Evolutionary conservation across 2,888 invertebrate species (phyloP).

Genomic region (Drosophila gaucha): DNA sequence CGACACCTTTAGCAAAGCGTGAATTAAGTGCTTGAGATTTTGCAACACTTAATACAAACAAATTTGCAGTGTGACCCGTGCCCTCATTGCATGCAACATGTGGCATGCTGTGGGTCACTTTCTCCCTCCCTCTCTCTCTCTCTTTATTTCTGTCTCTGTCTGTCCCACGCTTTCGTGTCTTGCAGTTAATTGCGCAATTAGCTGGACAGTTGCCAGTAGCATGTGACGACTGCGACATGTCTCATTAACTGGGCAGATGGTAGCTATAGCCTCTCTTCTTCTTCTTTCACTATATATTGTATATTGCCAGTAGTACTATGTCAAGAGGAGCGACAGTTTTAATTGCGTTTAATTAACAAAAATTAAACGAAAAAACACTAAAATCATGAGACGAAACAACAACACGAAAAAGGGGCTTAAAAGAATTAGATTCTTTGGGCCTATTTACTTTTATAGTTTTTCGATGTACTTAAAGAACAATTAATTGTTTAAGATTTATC

Average conservation of each 20-base stretch:
- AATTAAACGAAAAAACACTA: constrained; percentile 63
- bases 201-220: constrained; percentile 66
- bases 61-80: constrained; percentile 50
- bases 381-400: constrained; percentile 24
- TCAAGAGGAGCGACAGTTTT: constrained; percentile 41
- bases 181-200: constrained; percentile 76
- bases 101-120: constrained; percentile 58
- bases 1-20: constrained; percentile 79
- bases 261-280: constrained; percentile 14
- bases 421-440: not conserved
- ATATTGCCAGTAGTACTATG: constrained; percentile 16
- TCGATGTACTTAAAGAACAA: no score
- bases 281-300: not conserved
- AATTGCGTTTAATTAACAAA: constrained; percentile 76
- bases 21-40: constrained; percentile 82
- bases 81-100: constrained; percentile 65
- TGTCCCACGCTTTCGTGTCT: constrained; percentile 29
- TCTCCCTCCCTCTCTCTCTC: not conserved
- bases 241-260: constrained; percentile 67
- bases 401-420: constrained; percentile 8
- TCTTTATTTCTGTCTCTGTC: constrained; percentile 2
- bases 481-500: no score
- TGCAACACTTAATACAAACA: constrained; percentile 72
- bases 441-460: no score
- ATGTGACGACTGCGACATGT: constrained; percentile 71